A percentile compares a stretch with the other conserved stretches of the same genome.
Evolutionary conservation across 1,140 invertebrate species (phyloP).

Genomic region (Cotesia typhae): DNA sequence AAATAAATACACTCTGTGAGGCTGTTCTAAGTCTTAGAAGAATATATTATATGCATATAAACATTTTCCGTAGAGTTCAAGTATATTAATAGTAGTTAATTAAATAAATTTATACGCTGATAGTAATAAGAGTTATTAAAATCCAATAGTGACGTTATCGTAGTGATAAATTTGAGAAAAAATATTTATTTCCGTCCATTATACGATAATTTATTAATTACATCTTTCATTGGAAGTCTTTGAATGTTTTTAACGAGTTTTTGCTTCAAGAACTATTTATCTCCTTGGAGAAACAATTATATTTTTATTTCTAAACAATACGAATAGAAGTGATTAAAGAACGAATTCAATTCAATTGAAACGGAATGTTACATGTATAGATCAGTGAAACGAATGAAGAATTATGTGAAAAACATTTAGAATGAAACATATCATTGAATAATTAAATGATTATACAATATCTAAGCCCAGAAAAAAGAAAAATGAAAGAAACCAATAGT

Average conservation of each 20-base stretch:
- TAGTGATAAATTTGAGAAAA: background rate
- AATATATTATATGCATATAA: no score
- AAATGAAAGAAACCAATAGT: background rate
- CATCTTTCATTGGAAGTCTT: background rate
- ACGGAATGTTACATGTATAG: no score
- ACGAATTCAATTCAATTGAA: background rate
- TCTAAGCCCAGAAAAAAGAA: background rate
- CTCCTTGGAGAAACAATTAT: background rate
- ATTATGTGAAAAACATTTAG: background rate
- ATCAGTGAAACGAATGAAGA: background rate
- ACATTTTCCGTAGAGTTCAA: no score
- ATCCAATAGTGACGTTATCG: constrained; percentile 17
- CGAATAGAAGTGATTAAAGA: background rate
- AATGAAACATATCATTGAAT: no score
- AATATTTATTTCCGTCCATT: constrained; percentile 25
- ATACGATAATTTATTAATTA: constrained; percentile 12
- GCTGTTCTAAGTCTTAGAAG: no score
- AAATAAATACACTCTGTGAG: no score
- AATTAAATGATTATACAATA: background rate
- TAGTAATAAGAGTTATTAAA: constrained; percentile 4
- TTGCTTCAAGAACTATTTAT: constrained; percentile 3
- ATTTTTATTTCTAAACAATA: constrained; percentile 2
- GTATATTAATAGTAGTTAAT: no score
- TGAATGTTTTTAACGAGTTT: background rate
- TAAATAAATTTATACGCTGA: background rate